Conservation (phyloP, 2,797 vertebrate genomes). For the Pseudotriccus pelzelni region DNA sequence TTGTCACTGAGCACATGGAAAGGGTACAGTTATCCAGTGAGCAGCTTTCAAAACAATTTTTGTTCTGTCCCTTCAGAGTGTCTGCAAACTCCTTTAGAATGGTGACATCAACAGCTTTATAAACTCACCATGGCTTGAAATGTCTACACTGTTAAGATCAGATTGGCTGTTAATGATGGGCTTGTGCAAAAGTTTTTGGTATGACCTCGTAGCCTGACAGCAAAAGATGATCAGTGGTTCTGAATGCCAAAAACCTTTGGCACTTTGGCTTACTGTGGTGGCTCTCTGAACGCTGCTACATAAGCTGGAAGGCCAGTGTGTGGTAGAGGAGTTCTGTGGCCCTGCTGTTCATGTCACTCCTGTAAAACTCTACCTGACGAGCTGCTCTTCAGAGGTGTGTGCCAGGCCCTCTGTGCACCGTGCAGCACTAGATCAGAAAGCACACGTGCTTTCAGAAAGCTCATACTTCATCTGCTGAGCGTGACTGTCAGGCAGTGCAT, state of each 20-base stretch:
- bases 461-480: neutral
- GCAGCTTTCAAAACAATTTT: slow-evolving; percentile 15
- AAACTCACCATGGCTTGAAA: neutral
- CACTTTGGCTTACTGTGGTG: neutral
- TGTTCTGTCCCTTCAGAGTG: neutral
- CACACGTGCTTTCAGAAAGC: neutral
- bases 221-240: neutral
- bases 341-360: neutral
- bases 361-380: neutral
- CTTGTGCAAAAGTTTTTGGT: neutral
- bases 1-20: neutral
- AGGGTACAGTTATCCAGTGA: neutral
- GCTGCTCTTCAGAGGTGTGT: neutral
- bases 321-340: neutral
- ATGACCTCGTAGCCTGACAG: neutral
- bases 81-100: neutral
- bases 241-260: neutral
- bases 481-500: neutral
- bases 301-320: neutral
- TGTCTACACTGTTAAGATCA: neutral
- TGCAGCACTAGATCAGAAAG: neutral
- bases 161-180: neutral
- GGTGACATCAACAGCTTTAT: neutral
- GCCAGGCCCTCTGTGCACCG: neutral
- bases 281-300: neutral